Conservation (phyloP, 1,140 invertebrate genomes). For the Drosophila eugracilis region DNA sequence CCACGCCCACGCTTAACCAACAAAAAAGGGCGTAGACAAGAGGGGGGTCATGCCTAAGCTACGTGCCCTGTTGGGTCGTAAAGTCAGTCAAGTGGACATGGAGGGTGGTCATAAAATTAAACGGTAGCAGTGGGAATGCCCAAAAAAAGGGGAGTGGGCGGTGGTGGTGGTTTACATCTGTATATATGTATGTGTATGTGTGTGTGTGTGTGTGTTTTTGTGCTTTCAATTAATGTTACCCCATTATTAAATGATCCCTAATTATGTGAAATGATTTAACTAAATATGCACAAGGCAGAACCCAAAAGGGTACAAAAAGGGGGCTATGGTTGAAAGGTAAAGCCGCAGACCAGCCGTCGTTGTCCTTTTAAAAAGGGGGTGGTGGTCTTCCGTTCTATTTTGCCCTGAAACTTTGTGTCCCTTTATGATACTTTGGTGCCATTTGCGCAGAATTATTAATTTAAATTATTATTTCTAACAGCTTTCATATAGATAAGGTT, state of each 20-base stretch:
- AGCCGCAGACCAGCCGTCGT: conserved; percentile 58
- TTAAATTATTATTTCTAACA: conserved; percentile 64
- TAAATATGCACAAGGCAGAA: conserved; percentile 68
- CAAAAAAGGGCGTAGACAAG: too few relatives aligned
- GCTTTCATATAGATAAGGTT: conserved; percentile 39
- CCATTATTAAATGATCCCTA: conserved; percentile 85
- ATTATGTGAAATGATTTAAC: conserved; percentile 85
- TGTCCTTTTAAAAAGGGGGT: conserved; percentile 27
- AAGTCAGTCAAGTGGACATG: conserved; percentile 76
- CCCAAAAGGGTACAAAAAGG: conserved; percentile 31
- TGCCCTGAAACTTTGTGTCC: conserved; percentile 49
- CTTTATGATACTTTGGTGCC: conserved; percentile 82
- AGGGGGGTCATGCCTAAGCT: background rate
- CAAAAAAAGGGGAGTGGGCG: conserved; percentile 7
- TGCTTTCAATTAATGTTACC: conserved; percentile 84
- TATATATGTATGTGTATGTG: conserved; percentile 28
- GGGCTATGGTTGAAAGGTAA: conserved; percentile 54
- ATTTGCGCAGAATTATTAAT: conserved; percentile 72
- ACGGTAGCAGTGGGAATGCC: conserved; percentile 60
- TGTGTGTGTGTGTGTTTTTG: conserved; percentile 40
- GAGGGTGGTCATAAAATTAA: conserved; percentile 75
- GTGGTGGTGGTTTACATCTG: conserved; percentile 15
- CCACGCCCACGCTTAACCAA: conserved; percentile 45
- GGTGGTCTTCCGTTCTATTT: conserved; percentile 12
- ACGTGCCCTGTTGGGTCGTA: conserved; percentile 67